A percentile compares a stretch with the other conserved stretches of the same genome.
Conservation (phyloP, 2,797 vertebrate species). For the Peromyscus attwateri region DNA sequence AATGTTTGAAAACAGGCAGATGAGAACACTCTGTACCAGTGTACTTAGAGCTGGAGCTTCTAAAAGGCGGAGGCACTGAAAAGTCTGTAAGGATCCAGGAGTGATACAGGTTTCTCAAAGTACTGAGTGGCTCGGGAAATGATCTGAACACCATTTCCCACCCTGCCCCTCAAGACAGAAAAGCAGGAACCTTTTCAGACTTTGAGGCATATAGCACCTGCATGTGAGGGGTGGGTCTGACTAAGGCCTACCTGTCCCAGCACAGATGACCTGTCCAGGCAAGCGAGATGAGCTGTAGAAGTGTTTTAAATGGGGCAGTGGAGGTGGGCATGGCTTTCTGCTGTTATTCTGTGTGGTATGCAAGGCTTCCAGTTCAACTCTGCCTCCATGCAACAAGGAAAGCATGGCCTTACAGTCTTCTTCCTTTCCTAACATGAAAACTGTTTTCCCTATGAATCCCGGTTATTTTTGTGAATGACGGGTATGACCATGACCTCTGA, state of each 20-base stretch:
- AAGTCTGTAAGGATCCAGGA: background rate
- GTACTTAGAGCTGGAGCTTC: background rate
- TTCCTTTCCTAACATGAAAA: background rate
- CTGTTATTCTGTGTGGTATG: background rate
- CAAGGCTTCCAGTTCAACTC: background rate
- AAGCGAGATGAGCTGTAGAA: background rate
- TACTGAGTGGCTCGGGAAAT: background rate
- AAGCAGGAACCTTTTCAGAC: background rate
- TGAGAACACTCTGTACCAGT: background rate
- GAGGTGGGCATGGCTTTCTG: background rate
- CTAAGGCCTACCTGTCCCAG: background rate
- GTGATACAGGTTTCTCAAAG: slow-evolving; percentile 16
- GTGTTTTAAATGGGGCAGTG: background rate
- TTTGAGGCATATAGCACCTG: background rate
- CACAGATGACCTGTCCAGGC: background rate
- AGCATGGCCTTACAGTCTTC: background rate
- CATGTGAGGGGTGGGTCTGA: background rate
- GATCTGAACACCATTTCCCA: background rate
- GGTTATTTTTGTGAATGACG: background rate
- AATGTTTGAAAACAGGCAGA: background rate
- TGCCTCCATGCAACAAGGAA: background rate
- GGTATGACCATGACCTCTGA: background rate
- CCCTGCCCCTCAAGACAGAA: background rate
- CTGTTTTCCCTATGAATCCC: background rate
- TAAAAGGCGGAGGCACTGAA: background rate